Percentiles rank a stretch among this genome's conserved stretches.
phyloP scores from a whole-genome alignment of 2,888 invertebrate species.

The Dioctria linearis region DNA sequence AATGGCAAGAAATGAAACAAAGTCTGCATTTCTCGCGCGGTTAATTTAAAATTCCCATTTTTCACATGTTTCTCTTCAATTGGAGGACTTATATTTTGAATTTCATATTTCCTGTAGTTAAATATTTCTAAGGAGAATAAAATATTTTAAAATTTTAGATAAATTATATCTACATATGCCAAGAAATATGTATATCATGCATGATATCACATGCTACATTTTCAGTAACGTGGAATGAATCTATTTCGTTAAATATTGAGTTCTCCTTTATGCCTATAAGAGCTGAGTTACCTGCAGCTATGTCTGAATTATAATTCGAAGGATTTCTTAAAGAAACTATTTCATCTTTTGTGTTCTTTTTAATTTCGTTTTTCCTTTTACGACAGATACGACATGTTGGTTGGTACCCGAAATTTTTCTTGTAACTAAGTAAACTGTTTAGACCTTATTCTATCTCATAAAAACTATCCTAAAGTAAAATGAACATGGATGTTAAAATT shows the following conservation, averaged over 20 bases:
- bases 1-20: conserved; percentile 58
- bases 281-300: conserved; percentile 53
- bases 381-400: too few species aligned
- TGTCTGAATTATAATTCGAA: conserved; percentile 56
- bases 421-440: too few species aligned
- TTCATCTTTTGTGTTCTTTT: conserved; percentile 41
- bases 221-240: conserved; percentile 59
- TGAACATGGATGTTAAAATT: too few species aligned
- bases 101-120: conserved; percentile 56
- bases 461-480: too few species aligned
- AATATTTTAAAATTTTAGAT: conserved; percentile 57
- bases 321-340: conserved; percentile 53
- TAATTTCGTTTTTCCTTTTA: neutral
- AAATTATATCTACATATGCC: conserved; percentile 61
- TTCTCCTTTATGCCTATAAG: conserved; percentile 58
- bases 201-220: conserved; percentile 60
- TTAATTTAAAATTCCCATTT: conserved; percentile 57
- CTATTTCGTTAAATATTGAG: conserved; percentile 56
- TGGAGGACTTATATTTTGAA: conserved; percentile 56
- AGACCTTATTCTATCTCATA: too few species aligned
- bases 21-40: conserved; percentile 58
- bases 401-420: too few species aligned
- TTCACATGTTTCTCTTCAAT: conserved; percentile 53
- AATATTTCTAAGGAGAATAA: conserved; percentile 48
- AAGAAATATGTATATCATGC: conserved; percentile 62